These are phyloP conservation scores for Chironomus riparius DNA, from an alignment of 2,888 invertebrate genomes.

Conservation along the genomic window DNA sequence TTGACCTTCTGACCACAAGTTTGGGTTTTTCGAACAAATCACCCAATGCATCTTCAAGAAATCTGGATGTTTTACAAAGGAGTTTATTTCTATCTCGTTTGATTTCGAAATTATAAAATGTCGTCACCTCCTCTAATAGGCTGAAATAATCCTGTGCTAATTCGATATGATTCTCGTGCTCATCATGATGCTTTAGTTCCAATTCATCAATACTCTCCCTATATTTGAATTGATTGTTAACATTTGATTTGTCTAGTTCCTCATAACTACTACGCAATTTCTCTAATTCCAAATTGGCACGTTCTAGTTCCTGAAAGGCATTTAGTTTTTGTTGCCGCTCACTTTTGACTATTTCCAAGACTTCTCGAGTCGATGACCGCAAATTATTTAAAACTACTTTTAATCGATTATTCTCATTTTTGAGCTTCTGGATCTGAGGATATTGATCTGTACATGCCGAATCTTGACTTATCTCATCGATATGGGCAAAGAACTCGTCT, in stretches of 20 bases:
- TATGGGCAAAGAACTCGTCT: background rate
- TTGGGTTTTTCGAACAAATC: background rate
- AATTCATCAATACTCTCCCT: background rate
- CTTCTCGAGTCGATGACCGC: background rate
- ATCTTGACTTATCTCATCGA: background rate
- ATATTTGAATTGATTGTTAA: background rate
- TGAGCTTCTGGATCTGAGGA: background rate
- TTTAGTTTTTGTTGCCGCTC: background rate
- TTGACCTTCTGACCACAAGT: background rate
- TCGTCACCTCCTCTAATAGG: background rate
- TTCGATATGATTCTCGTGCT: background rate
- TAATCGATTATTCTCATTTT: background rate
- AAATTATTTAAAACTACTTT: background rate
- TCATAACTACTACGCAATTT: background rate
- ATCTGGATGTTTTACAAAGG: background rate
- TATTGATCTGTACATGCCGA: background rate
- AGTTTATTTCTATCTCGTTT: background rate
- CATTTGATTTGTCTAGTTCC: background rate
- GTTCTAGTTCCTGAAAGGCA: background rate
- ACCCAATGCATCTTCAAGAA: background rate
- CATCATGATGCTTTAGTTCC: background rate
- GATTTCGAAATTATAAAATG: conserved; percentile 1
- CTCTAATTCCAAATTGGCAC: background rate
- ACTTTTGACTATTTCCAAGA: background rate
- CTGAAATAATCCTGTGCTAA: background rate